Percentiles rank a stretch among this genome's conserved stretches.
These are phyloP conservation scores for Dendrolimus kikuchii DNA, from an alignment of 1,140 invertebrate species.

Conservation along the genomic window DNA sequence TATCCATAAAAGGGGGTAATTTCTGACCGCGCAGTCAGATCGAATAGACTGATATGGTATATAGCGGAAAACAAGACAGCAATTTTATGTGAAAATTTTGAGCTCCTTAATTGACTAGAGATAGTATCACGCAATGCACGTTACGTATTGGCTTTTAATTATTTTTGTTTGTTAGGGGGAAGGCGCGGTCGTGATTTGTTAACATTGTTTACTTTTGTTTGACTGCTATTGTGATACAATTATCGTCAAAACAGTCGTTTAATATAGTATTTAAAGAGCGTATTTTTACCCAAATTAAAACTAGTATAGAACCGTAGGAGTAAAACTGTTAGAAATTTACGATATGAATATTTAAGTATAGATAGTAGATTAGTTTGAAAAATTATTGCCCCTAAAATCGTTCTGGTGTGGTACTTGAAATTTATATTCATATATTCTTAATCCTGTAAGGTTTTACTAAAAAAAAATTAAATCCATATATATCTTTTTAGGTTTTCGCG, in stretches of 20 bases:
- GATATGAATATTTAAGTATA: no score
- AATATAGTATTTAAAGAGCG: neutral
- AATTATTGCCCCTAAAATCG: no score
- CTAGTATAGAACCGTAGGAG: neutral
- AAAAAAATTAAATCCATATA: no score
- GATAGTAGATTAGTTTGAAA: no score
- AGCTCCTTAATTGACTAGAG: conserved; percentile 64
- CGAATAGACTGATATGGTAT: conserved; percentile 49
- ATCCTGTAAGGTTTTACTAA: no score
- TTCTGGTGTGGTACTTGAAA: no score
- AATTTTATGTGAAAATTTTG: conserved; percentile 58
- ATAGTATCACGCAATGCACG: conserved; percentile 47
- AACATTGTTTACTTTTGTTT: conserved; percentile 11
- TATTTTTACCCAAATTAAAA: neutral
- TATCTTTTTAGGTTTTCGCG: no score
- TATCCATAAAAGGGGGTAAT: conserved; percentile 66
- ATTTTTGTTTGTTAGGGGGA: conserved; percentile 29
- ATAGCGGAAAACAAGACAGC: conserved; percentile 61
- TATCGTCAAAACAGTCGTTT: conserved; percentile 1
- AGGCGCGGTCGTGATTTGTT: conserved; percentile 13
- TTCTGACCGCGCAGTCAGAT: conserved; percentile 65
- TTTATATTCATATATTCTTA: no score
- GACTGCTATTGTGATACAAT: no score
- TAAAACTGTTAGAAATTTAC: no score
- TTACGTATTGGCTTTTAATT: conserved; percentile 57